These are phyloP conservation scores for Rhynchotus rufescens DNA, from an alignment of 2,797 vertebrate species.

Conservation along the genomic window DNA sequence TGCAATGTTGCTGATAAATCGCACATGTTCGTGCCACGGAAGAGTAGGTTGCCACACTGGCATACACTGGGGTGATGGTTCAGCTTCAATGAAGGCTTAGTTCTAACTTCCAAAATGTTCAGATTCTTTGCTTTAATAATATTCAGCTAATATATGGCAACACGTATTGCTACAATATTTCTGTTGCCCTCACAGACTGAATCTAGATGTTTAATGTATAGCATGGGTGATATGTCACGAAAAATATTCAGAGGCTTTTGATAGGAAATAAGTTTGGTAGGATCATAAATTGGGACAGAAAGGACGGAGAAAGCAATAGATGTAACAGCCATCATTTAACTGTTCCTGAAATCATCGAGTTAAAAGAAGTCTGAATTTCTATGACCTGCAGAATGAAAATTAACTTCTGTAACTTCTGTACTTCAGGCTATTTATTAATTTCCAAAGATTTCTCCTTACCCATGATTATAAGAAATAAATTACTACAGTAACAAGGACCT, in stretches of 20 bases:
- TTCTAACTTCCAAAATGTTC: background rate
- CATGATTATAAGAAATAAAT: background rate
- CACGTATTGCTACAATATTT: background rate
- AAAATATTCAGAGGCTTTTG: background rate
- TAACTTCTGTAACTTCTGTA: background rate
- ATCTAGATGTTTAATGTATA: background rate
- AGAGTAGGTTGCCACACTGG: background rate
- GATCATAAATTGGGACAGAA: background rate
- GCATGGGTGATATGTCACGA: background rate
- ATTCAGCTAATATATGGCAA: background rate
- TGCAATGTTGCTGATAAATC: background rate
- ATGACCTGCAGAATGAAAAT: too few species aligned
- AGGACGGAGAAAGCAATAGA: background rate
- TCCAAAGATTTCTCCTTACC: background rate
- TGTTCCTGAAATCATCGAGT: background rate
- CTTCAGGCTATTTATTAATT: background rate
- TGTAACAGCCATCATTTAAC: background rate
- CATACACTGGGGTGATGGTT: background rate
- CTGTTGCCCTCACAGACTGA: background rate
- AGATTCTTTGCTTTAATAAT: background rate
- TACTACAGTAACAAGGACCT: background rate
- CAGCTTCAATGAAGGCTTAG: background rate
- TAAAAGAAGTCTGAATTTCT: background rate
- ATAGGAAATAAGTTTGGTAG: background rate
- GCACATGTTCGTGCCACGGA: rapidly evolving